Base-by-base conservation (phyloP, 2,797 vertebrate genomes). In the Bradypodion pumilum region DNA sequence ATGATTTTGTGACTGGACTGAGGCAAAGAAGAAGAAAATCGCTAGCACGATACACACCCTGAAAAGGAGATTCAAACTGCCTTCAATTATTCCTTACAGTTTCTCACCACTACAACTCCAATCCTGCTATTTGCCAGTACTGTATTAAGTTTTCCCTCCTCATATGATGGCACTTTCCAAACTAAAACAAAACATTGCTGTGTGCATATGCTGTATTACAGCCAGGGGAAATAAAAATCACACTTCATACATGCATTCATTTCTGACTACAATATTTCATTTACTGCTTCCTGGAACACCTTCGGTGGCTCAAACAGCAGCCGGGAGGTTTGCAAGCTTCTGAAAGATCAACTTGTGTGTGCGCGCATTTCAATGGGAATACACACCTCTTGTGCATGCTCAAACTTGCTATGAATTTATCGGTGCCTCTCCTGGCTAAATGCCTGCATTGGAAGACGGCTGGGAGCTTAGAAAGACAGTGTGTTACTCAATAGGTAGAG, bases 101-200 rank as follows among this genome's bases (percentile, higher is more conserved):
- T 1, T 16, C 10, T 59, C 10, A 7, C 4, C 10, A 19, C 9
- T 9, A n/a, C 1, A 29, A 16, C 42, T 32, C 69, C 59, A 66
- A 16, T 7, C 52, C 68, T 16, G 56, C 21, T 62, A 29, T 79
- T 74, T 74, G 35, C 44, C 59, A 63, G 68, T 79, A 56, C 60
- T 5, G 68, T 79, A 56, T 60, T 5, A 13, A 72, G 59, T 19
- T 74, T 79, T 59, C n/a, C 84, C 29, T 63, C 59, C 25, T n/a
- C 25, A 12, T 73, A 73, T 32, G 73, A 35, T 21, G 37, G 68
- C n/a, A 42, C 44, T 66, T 65, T 65, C 8, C 27, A 13, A 27
- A 27, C 60, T 42, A 59, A 52, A 84, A 84, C 84, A 84, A 85
- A 65, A 80, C 29, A 65, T 56, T 65, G 13, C 60, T 79, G 46